Evolutionary conservation across 2,888 invertebrate species (phyloP), one percentile per base, ranked within the genome.

Genomic region (Hecatera dysodea): DNA sequence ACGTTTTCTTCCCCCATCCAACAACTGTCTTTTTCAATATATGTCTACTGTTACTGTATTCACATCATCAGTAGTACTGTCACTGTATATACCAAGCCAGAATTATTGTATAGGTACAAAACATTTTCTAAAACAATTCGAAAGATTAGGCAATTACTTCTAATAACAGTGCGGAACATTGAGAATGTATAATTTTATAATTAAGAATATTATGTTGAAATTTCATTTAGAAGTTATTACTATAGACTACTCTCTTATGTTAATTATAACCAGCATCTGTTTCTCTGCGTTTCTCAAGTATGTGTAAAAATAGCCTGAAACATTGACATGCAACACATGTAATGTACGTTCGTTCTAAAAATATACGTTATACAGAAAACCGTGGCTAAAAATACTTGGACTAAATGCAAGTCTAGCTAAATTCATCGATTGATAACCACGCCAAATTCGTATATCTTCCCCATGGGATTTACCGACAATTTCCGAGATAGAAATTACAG

Each of bases 251-350:
- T 79, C 67, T 76, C 76, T 66, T 67, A 63, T 62, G 53, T 52
- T 80, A 73, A 81, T 80, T 73, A 62, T 73, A 66, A 79, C n/a
- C 65, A 50, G 48, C 81, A 27, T 66, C 72, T 72, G 72, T 67
- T 73, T 55, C 60, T 67, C 63, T 56, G 60, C 29, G 57, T 48
- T 39, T 77, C 69, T 80, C 74, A 81, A 81, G 73, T 77, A 64
- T 72, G 66, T 52, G 5, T 66, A 61, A 67, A 75, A 59, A 67
- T 79, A 79, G 15, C 72, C 33, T 39, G 55, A 67, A 53, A 62
- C 63, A 76, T 72, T 80, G 72, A 80, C 68, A 80, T 61, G 48
- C 46, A 69, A 29, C 72, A 75, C 67, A 80, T 67, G 80, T 71
- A 75, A 75, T 71, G 62, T 64, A 17, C 75, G 71, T 64, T 48